Evolutionary conservation across 2,113 vertebrate species (phyloP).

Genomic region (Phoxinus phoxinus): DNA sequence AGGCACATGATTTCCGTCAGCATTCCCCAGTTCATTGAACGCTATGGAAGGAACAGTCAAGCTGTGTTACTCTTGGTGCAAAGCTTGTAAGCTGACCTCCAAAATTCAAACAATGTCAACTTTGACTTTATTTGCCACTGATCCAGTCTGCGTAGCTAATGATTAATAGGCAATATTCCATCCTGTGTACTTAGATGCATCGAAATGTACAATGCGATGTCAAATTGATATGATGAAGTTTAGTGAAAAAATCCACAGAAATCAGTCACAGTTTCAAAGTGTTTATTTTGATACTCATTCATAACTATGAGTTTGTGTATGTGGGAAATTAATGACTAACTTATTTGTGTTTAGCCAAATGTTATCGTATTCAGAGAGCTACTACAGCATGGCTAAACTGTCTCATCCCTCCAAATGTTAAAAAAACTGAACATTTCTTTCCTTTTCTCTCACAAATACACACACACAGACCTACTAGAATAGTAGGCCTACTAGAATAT

Average conservation of each 20-base stretch:
- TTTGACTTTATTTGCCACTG: background rate
- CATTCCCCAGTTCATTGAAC: background rate
- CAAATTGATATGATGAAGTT: background rate
- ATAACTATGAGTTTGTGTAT: background rate
- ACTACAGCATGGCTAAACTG: too few species aligned
- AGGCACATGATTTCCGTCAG: background rate
- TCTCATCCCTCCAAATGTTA: too few species aligned
- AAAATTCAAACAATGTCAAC: background rate
- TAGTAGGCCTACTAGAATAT: too few species aligned
- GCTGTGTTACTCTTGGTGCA: background rate
- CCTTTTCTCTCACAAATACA: too few species aligned
- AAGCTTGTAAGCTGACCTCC: background rate
- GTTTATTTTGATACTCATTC: background rate
- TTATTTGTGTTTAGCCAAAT: background rate
- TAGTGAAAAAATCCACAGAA: background rate
- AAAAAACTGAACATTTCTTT: too few species aligned
- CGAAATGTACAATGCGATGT: background rate
- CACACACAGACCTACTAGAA: too few species aligned
- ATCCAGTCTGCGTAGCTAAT: background rate
- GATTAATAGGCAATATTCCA: background rate
- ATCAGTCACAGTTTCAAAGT: background rate
- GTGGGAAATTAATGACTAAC: background rate
- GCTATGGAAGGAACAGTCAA: background rate
- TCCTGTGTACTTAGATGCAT: background rate
- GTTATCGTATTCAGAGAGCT: too few species aligned